Conservation (phyloP, 2,113 vertebrate species). For the Laterallus jamaicensis region DNA sequence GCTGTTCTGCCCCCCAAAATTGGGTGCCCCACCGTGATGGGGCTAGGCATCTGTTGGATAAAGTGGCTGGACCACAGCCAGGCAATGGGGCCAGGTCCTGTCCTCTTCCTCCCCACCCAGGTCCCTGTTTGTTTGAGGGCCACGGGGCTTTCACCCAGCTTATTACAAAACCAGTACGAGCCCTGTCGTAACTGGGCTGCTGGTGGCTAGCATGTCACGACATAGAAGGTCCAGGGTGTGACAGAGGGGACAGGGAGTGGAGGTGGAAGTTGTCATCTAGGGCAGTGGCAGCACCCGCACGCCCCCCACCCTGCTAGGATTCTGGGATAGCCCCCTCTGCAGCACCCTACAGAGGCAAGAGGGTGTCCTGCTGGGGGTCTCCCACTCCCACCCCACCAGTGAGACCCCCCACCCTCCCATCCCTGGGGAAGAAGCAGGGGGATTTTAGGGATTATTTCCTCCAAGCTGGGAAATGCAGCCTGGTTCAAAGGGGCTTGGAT, state of each 20-base stretch:
- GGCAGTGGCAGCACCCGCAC: not conserved
- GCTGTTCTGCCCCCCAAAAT: not conserved
- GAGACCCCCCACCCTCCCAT: not conserved
- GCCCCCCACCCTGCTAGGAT: not conserved
- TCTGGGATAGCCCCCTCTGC: accelerated
- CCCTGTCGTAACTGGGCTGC: not conserved
- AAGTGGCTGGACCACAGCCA: accelerated
- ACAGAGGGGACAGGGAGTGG: not conserved
- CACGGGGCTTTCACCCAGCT: not conserved
- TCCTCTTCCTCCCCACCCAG: not conserved
- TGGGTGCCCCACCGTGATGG: not conserved
- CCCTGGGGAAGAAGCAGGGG: not conserved
- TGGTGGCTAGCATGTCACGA: accelerated
- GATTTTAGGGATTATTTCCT: not conserved
- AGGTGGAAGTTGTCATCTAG: not conserved
- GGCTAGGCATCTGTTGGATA: not conserved
- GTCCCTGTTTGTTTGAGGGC: not conserved
- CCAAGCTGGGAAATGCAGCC: not conserved
- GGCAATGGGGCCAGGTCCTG: not conserved
- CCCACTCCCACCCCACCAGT: not conserved
- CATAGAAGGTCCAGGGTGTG: accelerated
- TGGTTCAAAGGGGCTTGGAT: not conserved
- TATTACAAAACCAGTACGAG: accelerated
- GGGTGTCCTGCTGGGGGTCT: no score
- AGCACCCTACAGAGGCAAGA: not conserved